Evolutionary conservation across 2,888 invertebrate species (phyloP), one percentile per base, ranked within the genome.

Genomic region (Thysanoteuthis rhombus): DNA sequence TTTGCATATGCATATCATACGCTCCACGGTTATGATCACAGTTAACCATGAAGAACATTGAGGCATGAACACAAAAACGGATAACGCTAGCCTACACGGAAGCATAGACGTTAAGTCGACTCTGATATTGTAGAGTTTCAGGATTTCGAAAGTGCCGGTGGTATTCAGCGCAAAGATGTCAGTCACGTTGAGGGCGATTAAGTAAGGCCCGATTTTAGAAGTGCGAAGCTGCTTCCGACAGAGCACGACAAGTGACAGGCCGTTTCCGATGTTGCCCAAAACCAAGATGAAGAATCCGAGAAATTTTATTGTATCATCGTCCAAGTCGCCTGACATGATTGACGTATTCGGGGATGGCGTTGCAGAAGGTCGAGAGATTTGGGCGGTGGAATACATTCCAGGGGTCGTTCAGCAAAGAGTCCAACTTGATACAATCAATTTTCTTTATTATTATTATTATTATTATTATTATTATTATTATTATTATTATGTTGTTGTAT

Each of bases 41-140:
- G 75, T 75, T 75, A 75, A 19, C 75, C 75, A 75, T 0, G 75
- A 75, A 1, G 75, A 19, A 75, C n/a, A 75, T 16, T 75, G 75
- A 0, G 75, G 16, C 10, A 16, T 16, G 2, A 75, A 75, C 4
- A 8, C 16, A 12, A 75, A 3, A 10, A 75, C 10, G 36, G 36
- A 75, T 36, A 12, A 16, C n/a, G 16, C 10, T 2, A 16, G n/a
- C n/a, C 25, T 75, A 36, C 75, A 75, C 1, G 36, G 12, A n/a
- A 12, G 16, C 1, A 75, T 12, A 16, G 75, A 16, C 5, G 16
- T 4, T 3, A 2, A 1, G 0, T 75, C n/a, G 0, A 75, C 1
- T 2, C 4, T 36, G n/a, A 16, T n/a, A 75, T 36, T 1, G 75
- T 75, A 75, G 12, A 75, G 75, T n/a, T 75, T n/a, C 12, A 75